phyloP scores from a whole-genome alignment of 2,113 vertebrate genomes.

The Hippocampus barbouri region DNA sequence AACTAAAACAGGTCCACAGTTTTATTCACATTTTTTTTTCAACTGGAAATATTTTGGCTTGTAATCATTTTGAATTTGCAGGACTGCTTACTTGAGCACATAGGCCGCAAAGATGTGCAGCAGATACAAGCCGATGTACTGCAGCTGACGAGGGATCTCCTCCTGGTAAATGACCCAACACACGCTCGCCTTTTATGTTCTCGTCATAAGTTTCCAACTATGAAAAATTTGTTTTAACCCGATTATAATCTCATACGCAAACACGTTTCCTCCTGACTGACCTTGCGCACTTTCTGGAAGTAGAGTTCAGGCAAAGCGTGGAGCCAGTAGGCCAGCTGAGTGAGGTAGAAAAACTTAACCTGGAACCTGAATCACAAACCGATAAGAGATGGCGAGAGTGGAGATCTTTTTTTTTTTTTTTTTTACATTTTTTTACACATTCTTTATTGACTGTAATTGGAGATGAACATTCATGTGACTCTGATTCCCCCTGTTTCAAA shows the following conservation, averaged over 20 bases:
- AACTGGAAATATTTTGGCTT: no score
- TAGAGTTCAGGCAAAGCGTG: slow-evolving; percentile 94
- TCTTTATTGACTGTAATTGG: background rate
- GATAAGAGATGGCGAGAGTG: background rate
- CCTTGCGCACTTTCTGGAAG: slow-evolving; percentile 98
- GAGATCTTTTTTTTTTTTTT: no score
- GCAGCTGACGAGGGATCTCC: slow-evolving; percentile 89
- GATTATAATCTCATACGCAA: background rate
- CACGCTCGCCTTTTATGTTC: slow-evolving; percentile 5
- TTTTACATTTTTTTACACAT: no score
- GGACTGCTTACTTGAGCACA: slow-evolving; percentile 87
- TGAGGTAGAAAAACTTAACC: slow-evolving; percentile 98
- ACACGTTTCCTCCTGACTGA: slow-evolving; percentile 65
- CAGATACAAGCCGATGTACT: slow-evolving; percentile 88
- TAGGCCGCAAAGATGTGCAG: slow-evolving; percentile 88
- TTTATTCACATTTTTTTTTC: background rate
- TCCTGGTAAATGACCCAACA: slow-evolving; percentile 73
- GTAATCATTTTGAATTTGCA: background rate
- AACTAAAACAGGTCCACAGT: slow-evolving; percentile 56
- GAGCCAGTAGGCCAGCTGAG: slow-evolving; percentile 94
- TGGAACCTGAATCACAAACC: slow-evolving; percentile 79
- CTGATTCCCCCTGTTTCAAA: no score
- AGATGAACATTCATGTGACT: no score
- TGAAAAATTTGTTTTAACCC: background rate
- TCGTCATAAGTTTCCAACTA: background rate